These are phyloP conservation scores for Planococcus citri DNA, from an alignment of 1,140 invertebrate genomes.

Conservation along the genomic window DNA sequence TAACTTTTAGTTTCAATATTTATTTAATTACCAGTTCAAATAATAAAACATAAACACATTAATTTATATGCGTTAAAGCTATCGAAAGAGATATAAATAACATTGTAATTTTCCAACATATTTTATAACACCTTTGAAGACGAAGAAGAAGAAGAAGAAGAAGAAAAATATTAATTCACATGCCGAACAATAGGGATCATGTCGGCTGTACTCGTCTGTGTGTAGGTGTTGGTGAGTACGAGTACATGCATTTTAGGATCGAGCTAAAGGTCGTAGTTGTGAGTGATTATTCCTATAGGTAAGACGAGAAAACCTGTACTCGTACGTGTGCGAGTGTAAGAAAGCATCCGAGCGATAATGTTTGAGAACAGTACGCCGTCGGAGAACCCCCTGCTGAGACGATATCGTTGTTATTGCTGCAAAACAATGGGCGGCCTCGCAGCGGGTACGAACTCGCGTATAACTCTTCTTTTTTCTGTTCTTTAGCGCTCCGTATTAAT, in stretches of 20 bases:
- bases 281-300: not conserved
- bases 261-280: conserved; percentile 13
- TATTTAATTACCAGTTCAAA: not conserved
- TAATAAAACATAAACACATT: not conserved
- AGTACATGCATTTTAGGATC: not conserved
- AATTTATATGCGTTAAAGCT: conserved; percentile 1
- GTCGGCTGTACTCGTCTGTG: not conserved
- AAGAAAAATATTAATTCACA: conserved; percentile 16
- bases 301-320: too few species aligned
- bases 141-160: too few species aligned
- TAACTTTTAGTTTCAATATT: not conserved
- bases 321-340: conserved; percentile 7
- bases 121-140: conserved; percentile 20
- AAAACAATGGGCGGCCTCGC: conserved; percentile 18
- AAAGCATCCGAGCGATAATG: conserved; percentile 6
- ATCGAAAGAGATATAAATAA: conserved; percentile 20
- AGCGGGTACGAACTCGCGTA: conserved; percentile 11
- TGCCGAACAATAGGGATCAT: conserved; percentile 14
- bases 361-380: conserved; percentile 13
- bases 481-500: conserved; percentile 1
- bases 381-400: conserved; percentile 1
- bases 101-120: conserved; percentile 15
- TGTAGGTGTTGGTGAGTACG: conserved; percentile 16
- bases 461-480: conserved; percentile 18
- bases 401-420: conserved; percentile 18